Evolutionary conservation across 2,888 invertebrate species (phyloP), one percentile per base, ranked within the genome.

Genomic region (Hesperia comma): DNA sequence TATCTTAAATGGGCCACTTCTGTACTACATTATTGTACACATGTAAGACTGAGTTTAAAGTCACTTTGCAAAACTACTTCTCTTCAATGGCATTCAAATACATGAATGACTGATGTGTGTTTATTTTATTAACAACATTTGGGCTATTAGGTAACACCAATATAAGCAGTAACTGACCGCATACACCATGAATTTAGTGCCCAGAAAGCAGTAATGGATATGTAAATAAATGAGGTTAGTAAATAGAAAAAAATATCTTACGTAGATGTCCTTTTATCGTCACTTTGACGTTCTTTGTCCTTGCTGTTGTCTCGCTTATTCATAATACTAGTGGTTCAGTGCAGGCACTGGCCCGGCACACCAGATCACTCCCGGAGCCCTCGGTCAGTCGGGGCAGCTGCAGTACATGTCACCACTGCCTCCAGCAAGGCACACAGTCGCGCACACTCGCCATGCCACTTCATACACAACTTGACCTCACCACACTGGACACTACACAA

Each of bases 231-330:
- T 17, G 6, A 46, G 17, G 43, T 17, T 5, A 46, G 43, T 46
- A 46, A 46, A 17, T 46, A 46, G 15, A 6, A 46, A 8, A 26
- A 19, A 55, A n/a, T 43, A 43, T 46, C 93, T 92, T 87, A 93
- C 93, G 86, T 89, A 77, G 92, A 92, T 79, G 88, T 87, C 84
- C 92, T 86, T 84, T 93, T 93, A 70, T 93, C 93, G 80, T 93
- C 93, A 79, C 88, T 92, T 80, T 92, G 92, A 82, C 93, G 92
- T 86, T 93, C 93, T 81, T 93, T 92, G 70, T 92, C 92, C 83
- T 92, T 90, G 84, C 82, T 92, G 83, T 86, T 86, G 74, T 92
- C 92, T 76, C 92, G 88, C 82, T 92, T 93, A 86, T 93, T 92
- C 93, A 93, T 93, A 88, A 87, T 93, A 88, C 82, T 84, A 85